phyloP scores from a whole-genome alignment of 2,113 vertebrate species.

The Pelecanus crispus region DNA sequence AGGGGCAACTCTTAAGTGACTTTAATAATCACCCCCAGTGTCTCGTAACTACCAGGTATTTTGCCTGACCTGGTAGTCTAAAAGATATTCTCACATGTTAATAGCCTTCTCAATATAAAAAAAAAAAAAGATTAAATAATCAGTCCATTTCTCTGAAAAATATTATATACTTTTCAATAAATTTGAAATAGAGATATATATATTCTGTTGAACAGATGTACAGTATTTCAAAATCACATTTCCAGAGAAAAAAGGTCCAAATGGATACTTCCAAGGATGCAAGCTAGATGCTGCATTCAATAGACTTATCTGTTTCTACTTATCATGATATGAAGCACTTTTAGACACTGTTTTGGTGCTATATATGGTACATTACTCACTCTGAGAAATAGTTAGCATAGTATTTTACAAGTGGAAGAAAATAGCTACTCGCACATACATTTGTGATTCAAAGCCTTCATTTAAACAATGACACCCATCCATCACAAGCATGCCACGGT shows the following conservation, averaged over 20 bases:
- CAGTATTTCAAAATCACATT: slow-evolving; percentile 6
- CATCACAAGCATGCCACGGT: slow-evolving; percentile 50
- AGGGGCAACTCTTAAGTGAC: neutral
- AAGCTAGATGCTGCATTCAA: slow-evolving; percentile 22
- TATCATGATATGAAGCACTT: slow-evolving; percentile 13
- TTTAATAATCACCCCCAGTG: neutral
- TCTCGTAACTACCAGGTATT: neutral
- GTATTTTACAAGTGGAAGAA: slow-evolving; percentile 71
- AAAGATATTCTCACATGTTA: neutral
- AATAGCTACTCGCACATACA: slow-evolving; percentile 56
- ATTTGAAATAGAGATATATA: neutral
- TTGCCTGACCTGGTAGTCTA: neutral
- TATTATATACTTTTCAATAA: neutral
- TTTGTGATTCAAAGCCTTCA: slow-evolving; percentile 67
- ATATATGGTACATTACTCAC: slow-evolving; percentile 61
- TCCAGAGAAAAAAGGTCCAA: slow-evolving; percentile 31
- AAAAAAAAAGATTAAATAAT: neutral
- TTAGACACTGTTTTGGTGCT: slow-evolving; percentile 49
- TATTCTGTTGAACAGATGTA: neutral
- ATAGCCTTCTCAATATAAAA: neutral
- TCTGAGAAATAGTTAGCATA: slow-evolving; percentile 57
- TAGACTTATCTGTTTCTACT: slow-evolving; percentile 49
- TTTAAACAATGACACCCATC: slow-evolving; percentile 69
- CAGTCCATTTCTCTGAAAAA: neutral
- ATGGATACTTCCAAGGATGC: neutral